Evolutionary conservation across 2,888 invertebrate species (phyloP).

Genomic region (Endomychus coccineus): DNA sequence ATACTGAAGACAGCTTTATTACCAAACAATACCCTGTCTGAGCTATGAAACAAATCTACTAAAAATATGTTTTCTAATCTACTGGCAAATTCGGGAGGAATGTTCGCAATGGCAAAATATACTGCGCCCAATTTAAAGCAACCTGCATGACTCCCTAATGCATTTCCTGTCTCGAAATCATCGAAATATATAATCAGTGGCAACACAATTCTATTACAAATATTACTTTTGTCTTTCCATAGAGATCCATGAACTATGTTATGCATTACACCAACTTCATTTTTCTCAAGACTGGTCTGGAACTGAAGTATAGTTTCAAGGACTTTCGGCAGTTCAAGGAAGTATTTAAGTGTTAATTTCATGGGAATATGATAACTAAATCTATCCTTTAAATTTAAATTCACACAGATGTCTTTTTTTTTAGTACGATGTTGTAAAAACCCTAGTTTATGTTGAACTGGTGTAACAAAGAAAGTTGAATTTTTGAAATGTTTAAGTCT

Average conservation of each 20-base stretch:
- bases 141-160: constrained; percentile 27
- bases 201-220: no score
- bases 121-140: constrained; percentile 26
- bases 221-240: not conserved
- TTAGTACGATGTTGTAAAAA: no score
- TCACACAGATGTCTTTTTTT: no score
- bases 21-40: constrained; percentile 21
- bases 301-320: constrained; percentile 1
- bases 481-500: no score
- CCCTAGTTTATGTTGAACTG: no score
- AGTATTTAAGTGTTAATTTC: constrained; percentile 1
- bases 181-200: constrained; percentile 28
- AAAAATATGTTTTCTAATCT: constrained; percentile 28
- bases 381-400: no score
- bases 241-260: no score
- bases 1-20: constrained; percentile 24
- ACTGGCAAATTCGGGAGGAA: constrained; percentile 23
- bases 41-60: constrained; percentile 21
- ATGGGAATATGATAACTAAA: constrained; percentile 1
- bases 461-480: no score
- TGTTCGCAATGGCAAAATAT: constrained; percentile 22
- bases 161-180: constrained; percentile 26
- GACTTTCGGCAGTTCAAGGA: constrained; percentile 5
- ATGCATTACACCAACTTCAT: no score
- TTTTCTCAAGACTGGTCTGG: no score